phyloP scores from a whole-genome alignment of 23 tunicate genomes.

The Halocynthia roretzi region DNA sequence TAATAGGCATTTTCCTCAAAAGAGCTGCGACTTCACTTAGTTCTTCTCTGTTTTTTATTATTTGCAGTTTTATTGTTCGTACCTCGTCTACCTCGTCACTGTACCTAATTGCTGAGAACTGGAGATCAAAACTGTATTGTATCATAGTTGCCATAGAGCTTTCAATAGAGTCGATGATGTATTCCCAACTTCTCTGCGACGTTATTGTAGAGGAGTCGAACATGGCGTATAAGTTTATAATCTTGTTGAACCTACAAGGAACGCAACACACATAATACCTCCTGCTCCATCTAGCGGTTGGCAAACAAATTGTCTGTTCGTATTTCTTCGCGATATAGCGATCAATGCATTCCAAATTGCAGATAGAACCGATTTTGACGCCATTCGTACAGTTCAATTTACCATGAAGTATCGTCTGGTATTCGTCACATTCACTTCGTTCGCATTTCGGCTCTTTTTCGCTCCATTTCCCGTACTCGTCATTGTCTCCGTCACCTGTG shows the following conservation, averaged over 20 bases:
- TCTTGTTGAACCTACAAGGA: slow-evolving; percentile 12
- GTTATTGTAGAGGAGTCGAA: background rate
- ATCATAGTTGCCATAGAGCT: slow-evolving; percentile 13
- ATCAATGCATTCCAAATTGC: slow-evolving; percentile 14
- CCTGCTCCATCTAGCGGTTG: slow-evolving; percentile 20
- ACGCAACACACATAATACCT: slow-evolving; percentile 8
- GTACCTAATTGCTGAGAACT: slow-evolving; percentile 12
- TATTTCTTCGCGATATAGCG: slow-evolving; percentile 9
- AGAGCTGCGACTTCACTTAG: background rate
- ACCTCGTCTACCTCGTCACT: slow-evolving; percentile 5
- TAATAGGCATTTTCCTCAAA: background rate
- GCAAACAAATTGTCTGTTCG: slow-evolving; percentile 9
- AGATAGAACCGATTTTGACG: slow-evolving; percentile 13
- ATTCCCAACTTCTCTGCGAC: slow-evolving; percentile 10
- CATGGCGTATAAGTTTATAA: too few relatives aligned
- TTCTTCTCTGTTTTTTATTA: background rate
- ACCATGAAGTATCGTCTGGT: slow-evolving; percentile 8
- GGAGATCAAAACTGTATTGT: background rate
- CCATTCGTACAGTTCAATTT: slow-evolving; percentile 16
- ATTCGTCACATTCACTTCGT: slow-evolving; percentile 22
- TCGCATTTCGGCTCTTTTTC: slow-evolving; percentile 3
- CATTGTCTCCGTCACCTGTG: slow-evolving; percentile 20
- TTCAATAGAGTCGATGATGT: slow-evolving; percentile 5
- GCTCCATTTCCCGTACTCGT: slow-evolving; percentile 20
- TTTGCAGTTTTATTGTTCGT: background rate